Conservation (phyloP, 2,113 vertebrate species). For the Semnornis frantzii region DNA sequence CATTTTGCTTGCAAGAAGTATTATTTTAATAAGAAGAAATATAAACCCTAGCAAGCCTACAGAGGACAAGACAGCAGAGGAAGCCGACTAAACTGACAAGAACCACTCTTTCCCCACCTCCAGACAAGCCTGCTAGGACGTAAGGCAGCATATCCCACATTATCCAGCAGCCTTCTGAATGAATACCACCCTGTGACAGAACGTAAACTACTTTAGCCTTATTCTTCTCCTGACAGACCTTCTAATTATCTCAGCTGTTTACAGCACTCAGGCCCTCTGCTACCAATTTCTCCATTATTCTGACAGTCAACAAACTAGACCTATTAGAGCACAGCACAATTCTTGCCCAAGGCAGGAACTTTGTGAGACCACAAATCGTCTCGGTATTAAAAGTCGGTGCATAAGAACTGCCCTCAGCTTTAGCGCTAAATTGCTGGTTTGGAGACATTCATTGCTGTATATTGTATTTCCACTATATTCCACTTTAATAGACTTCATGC, state of each 20-base stretch:
- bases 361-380: slow-evolving; percentile 85
- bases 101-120: background rate
- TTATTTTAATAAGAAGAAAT: slow-evolving; percentile 56
- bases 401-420: slow-evolving; percentile 87
- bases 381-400: slow-evolving; percentile 87
- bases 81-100: accelerated
- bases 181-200: slow-evolving; percentile 23
- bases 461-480: slow-evolving; percentile 82
- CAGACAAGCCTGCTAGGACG: background rate
- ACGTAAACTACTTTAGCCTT: slow-evolving; percentile 63
- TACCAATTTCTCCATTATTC: slow-evolving; percentile 91
- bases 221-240: slow-evolving; percentile 79
- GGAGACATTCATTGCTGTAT: slow-evolving; percentile 77
- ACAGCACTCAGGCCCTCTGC: slow-evolving; percentile 80
- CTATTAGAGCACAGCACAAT: slow-evolving; percentile 83
- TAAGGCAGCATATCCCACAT: background rate
- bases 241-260: slow-evolving; percentile 91
- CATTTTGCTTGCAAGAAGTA: background rate
- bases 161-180: slow-evolving; percentile 37
- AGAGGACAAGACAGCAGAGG: background rate
- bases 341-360: slow-evolving; percentile 82
- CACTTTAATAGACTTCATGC: slow-evolving; percentile 81
- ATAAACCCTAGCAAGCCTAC: background rate
- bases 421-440: slow-evolving; percentile 81
- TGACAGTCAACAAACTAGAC: slow-evolving; percentile 90